A percentile compares a stretch with the other conserved stretches of the same genome.
phyloP scores from a whole-genome alignment of 53 echinoderm and acorn worm species.

The Zoroaster sp. region DNA sequence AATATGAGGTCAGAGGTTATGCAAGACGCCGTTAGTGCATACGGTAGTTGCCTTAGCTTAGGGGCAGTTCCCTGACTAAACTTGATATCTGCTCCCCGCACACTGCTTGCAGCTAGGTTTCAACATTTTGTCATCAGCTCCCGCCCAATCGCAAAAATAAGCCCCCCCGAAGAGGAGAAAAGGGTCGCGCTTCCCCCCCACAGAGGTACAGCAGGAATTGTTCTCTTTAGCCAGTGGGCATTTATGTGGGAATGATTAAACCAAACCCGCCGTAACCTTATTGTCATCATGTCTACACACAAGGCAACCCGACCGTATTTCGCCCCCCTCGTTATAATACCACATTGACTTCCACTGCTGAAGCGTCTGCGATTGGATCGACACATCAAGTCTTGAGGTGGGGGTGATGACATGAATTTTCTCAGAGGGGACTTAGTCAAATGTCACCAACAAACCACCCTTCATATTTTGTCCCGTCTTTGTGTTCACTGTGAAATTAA shows the following conservation, averaged over 20 bases:
- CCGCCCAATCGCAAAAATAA: not conserved
- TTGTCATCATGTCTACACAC: constrained; percentile 17
- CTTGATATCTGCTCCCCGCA: not conserved
- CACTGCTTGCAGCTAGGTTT: not conserved
- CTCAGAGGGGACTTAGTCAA: constrained; percentile 3
- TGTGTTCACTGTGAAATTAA: not conserved
- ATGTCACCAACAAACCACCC: not conserved
- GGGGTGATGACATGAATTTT: constrained; percentile 26
- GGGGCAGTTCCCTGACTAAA: not conserved
- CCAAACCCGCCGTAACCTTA: not conserved
- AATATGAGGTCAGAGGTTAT: not conserved
- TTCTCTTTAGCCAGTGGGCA: constrained; percentile 11
- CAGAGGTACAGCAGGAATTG: not conserved
- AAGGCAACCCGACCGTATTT: not conserved
- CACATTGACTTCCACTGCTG: not conserved
- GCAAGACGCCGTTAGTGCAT: not conserved
- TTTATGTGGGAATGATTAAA: not conserved
- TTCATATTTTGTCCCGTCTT: not conserved
- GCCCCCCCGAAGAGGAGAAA: not conserved
- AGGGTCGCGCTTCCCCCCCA: not conserved
- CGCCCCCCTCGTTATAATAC: not conserved
- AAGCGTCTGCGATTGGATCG: not conserved
- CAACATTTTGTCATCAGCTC: not conserved
- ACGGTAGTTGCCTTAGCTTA: not conserved
- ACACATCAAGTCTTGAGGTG: not conserved